These are phyloP conservation scores for Myotis lucifugus DNA, from an alignment of 2,113 vertebrate genomes.

Conservation along the genomic window DNA sequence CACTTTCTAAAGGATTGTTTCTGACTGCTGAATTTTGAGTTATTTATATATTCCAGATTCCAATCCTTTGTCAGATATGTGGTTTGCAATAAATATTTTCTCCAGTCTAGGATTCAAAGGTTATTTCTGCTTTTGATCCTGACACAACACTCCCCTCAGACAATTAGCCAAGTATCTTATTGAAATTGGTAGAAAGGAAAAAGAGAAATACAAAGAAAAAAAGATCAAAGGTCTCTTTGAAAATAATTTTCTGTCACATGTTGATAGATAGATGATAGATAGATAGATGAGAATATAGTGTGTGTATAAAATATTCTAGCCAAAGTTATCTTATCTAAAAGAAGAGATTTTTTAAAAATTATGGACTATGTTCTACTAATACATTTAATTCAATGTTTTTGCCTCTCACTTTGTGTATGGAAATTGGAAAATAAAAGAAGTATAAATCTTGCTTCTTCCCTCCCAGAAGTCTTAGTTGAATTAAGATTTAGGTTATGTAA, in stretches of 20 bases:
- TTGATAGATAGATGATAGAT: background rate
- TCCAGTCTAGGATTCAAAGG: background rate
- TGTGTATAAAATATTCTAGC: background rate
- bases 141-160: background rate
- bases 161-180: background rate
- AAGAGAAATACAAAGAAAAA: background rate
- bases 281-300: background rate
- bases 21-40: background rate
- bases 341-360: background rate
- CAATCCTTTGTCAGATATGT: slow-evolving; percentile 3
- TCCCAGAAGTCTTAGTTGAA: background rate
- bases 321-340: background rate
- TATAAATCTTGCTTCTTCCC: background rate
- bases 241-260: background rate
- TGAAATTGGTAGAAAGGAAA: background rate
- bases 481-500: slow-evolving; percentile 30
- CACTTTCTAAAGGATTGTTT: background rate
- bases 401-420: background rate
- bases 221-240: background rate
- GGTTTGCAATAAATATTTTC: background rate
- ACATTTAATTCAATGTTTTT: background rate
- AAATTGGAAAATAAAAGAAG: slow-evolving; percentile 31
- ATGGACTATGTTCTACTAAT: background rate
- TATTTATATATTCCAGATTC: background rate
- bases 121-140: background rate